Conservation (phyloP, 2,888 invertebrate genomes). For the Drosophila parthenogenetica region DNA sequence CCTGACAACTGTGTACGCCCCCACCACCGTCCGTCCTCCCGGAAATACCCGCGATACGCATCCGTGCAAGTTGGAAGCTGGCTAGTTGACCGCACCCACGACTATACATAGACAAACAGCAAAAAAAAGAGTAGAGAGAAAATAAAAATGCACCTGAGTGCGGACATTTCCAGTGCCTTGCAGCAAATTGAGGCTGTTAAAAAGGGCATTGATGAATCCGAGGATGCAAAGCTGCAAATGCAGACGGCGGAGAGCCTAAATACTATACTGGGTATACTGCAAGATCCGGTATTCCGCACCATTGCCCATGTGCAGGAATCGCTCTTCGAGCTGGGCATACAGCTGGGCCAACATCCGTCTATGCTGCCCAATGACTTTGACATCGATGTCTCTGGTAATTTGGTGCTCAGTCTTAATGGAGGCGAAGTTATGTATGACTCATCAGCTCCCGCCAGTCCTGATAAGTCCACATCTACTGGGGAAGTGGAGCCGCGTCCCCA, state of each 20-base stretch:
- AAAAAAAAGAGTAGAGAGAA: background rate
- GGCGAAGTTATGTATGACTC: slow-evolving; percentile 87
- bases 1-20: slow-evolving; percentile 47
- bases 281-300: slow-evolving; percentile 96
- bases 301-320: slow-evolving; percentile 97
- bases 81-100: slow-evolving; percentile 51
- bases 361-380: slow-evolving; percentile 97
- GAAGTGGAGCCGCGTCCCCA: slow-evolving; percentile 87
- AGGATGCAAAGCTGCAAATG: slow-evolving; percentile 92
- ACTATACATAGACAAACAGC: background rate
- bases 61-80: slow-evolving; percentile 34
- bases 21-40: background rate
- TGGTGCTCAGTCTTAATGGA: slow-evolving; percentile 88
- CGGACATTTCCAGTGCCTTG: slow-evolving; percentile 94
- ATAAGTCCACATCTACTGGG: slow-evolving; percentile 85
- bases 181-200: slow-evolving; percentile 95
- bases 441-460: slow-evolving; percentile 86
- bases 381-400: slow-evolving; percentile 92
- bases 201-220: slow-evolving; percentile 93
- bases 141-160: slow-evolving; percentile 83
- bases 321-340: slow-evolving; percentile 93
- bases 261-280: slow-evolving; percentile 92
- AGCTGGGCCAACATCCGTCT: slow-evolving; percentile 95
- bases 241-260: slow-evolving; percentile 91
- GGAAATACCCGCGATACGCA: slow-evolving; percentile 49